These are phyloP conservation scores for Anarrhichthys ocellatus DNA, from an alignment of 2,113 vertebrate genomes.

Conservation along the genomic window DNA sequence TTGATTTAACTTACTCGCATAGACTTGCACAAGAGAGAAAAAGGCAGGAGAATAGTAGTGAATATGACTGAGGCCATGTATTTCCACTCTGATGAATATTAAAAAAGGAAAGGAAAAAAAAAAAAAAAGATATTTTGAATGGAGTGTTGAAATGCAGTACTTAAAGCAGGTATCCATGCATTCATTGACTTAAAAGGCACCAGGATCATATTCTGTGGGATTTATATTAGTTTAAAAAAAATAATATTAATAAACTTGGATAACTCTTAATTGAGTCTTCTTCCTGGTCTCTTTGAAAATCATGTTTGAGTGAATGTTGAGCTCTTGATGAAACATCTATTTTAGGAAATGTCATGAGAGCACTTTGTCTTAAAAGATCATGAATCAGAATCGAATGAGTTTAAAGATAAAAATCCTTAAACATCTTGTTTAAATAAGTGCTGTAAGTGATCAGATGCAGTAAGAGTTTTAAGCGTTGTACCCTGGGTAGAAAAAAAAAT, in stretches of 20 bases:
- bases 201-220: slow-evolving; percentile 89
- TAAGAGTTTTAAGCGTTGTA: not conserved
- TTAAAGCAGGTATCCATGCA: slow-evolving; percentile 91
- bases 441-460: not conserved
- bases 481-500: not conserved
- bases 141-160: slow-evolving; percentile 91
- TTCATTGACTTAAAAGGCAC: slow-evolving; percentile 90
- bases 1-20: slow-evolving; percentile 94
- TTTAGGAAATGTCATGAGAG: not conserved
- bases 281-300: slow-evolving; percentile 52
- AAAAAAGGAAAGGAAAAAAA: slow-evolving; percentile 51
- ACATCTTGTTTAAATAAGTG: not conserved
- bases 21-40: slow-evolving; percentile 94
- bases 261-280: slow-evolving; percentile 89
- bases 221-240: slow-evolving; percentile 95
- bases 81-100: slow-evolving; percentile 87
- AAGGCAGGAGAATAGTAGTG: slow-evolving; percentile 84
- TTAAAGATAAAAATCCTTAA: not conserved
- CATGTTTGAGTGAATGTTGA: slow-evolving; percentile 21
- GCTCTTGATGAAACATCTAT: not conserved
- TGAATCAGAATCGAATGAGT: not conserved
- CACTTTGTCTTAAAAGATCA: not conserved
- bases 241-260: slow-evolving; percentile 98
- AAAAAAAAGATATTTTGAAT: slow-evolving; percentile 82
- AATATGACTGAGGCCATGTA: slow-evolving; percentile 87